These are phyloP conservation scores for Dusona sp. DNA, from an alignment of 2,888 invertebrate genomes.

Conservation along the genomic window DNA sequence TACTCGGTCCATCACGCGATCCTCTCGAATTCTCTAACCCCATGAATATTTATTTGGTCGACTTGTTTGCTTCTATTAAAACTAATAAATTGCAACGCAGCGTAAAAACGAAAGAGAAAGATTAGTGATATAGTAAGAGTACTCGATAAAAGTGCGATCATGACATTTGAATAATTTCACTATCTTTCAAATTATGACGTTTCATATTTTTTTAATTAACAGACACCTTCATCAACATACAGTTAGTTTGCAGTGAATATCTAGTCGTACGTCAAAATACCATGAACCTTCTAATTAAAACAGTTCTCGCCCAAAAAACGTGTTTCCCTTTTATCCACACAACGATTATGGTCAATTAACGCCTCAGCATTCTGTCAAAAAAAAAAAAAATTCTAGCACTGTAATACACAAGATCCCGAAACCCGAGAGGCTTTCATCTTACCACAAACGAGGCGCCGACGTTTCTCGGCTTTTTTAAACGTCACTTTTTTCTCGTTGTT, in stretches of 20 bases:
- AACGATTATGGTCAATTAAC: conserved; percentile 38
- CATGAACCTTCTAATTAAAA: conserved; percentile 1
- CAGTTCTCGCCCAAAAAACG: neutral
- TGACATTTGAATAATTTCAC: neutral
- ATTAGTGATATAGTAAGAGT: neutral
- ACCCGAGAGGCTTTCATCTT: neutral
- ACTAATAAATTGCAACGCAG: conserved; percentile 78
- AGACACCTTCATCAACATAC: neutral
- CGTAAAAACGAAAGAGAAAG: neutral
- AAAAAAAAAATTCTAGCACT: conserved; percentile 32
- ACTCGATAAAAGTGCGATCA: neutral
- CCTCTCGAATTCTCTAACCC: conserved; percentile 64
- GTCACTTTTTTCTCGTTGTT: conserved; percentile 30
- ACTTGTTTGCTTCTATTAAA: conserved; percentile 82
- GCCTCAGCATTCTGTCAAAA: conserved; percentile 47
- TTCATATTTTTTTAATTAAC: neutral
- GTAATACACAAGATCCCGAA: neutral
- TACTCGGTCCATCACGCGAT: conserved; percentile 70
- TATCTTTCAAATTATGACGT: neutral
- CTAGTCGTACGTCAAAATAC: neutral
- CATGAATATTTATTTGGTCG: conserved; percentile 79
- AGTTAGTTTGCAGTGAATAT: neutral
- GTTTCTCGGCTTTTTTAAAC: conserved; percentile 57
- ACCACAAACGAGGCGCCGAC: conserved; percentile 59
- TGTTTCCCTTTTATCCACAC: neutral